Conservation (phyloP, 2,113 vertebrate genomes). For the Ranitomeya variabilis region DNA sequence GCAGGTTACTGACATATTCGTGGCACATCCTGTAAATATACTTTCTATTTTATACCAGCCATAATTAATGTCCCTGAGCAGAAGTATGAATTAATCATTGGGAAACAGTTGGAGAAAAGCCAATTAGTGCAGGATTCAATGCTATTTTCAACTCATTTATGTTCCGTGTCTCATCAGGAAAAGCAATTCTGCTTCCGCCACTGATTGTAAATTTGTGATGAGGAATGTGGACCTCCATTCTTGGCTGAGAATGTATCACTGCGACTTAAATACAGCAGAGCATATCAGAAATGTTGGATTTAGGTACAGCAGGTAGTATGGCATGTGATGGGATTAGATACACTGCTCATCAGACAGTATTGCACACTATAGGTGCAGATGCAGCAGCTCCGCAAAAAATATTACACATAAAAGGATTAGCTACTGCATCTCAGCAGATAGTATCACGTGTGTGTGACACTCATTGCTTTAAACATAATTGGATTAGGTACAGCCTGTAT, state of each 20-base stretch:
- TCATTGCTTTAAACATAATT: no score
- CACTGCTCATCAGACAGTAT: background rate
- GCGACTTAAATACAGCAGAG: background rate
- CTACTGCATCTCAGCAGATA: background rate
- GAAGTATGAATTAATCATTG: constrained; percentile 2
- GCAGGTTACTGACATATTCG: constrained; percentile 1
- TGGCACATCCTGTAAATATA: constrained; percentile 14
- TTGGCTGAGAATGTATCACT: background rate
- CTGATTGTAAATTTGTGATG: background rate
- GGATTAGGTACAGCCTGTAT: no score
- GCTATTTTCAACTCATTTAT: constrained; percentile 6
- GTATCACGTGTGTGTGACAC: no score
- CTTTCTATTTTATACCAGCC: background rate
- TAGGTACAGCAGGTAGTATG: background rate
- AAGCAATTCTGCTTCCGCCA: background rate
- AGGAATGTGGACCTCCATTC: background rate
- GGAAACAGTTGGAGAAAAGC: constrained; percentile 6
- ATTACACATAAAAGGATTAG: background rate
- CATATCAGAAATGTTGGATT: background rate
- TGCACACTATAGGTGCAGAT: background rate
- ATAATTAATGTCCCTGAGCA: constrained; percentile 17
- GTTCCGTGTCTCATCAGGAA: constrained; percentile 5
- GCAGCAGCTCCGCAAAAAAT: background rate
- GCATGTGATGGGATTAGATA: background rate
- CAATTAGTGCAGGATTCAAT: background rate